Evolutionary conservation across 2,113 vertebrate genomes (phyloP).

Genomic region (Tychaedon coryphoeus): DNA sequence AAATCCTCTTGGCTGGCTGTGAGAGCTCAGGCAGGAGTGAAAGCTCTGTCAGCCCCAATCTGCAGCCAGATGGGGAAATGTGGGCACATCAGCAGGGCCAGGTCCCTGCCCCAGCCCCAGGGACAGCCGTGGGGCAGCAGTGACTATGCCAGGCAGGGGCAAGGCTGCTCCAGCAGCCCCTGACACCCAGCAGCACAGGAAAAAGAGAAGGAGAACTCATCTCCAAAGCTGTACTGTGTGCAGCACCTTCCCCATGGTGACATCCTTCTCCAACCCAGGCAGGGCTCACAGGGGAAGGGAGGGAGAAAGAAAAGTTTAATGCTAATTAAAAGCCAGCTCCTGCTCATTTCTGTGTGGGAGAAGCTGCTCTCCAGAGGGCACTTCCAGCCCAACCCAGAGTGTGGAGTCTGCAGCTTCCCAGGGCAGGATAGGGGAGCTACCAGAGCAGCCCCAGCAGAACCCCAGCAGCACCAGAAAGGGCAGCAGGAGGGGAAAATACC

Average conservation of each 20-base stretch:
- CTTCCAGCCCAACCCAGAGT: neutral
- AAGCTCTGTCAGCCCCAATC: neutral
- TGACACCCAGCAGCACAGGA: accelerated
- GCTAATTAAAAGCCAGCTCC: neutral
- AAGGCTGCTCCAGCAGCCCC: neutral
- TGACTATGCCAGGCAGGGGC: neutral
- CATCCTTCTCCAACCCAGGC: neutral
- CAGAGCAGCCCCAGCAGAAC: neutral
- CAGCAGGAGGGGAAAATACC: neutral
- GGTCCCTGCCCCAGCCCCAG: neutral
- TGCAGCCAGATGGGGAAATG: accelerated
- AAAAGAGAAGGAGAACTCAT: neutral
- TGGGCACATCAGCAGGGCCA: neutral
- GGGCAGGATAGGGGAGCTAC: neutral
- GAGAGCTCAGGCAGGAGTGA: neutral
- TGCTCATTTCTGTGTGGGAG: accelerated
- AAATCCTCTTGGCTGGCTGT: neutral
- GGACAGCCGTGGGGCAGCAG: neutral
- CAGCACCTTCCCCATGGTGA: accelerated
- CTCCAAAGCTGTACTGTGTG: neutral
- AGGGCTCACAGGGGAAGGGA: neutral
- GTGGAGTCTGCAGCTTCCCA: neutral
- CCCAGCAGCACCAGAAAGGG: neutral
- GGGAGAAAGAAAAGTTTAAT: neutral
- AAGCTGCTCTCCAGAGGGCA: neutral